Conservation (phyloP, 2,888 invertebrate genomes). For the Cremastobaeus sp. region DNA sequence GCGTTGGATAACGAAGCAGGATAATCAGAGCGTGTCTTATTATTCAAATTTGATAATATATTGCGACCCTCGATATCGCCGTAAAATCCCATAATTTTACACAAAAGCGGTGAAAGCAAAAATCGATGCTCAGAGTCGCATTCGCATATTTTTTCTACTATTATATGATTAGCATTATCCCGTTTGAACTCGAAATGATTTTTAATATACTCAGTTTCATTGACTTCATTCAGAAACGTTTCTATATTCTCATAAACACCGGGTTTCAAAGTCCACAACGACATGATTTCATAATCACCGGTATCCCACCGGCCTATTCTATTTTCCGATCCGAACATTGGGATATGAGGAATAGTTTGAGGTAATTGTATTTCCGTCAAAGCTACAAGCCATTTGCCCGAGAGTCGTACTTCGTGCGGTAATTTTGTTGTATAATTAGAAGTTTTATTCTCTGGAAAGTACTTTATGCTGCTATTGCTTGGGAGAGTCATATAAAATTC, state of each 20-base stretch:
- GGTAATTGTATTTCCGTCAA: conserved; percentile 7
- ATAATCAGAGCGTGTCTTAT: background rate
- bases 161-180: too few species aligned
- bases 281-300: too few species aligned
- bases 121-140: background rate
- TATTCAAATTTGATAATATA: background rate
- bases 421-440: conserved; percentile 50
- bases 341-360: conserved; percentile 3
- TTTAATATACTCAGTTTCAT: too few species aligned
- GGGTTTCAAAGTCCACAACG: too few species aligned
- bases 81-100: background rate
- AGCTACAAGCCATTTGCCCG: background rate
- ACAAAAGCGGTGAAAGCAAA: background rate
- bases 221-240: too few species aligned
- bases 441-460: conserved; percentile 48
- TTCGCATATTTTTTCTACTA: background rate
- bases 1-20: background rate
- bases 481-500: conserved; percentile 6
- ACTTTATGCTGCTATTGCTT: background rate
- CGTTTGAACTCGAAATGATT: too few species aligned
- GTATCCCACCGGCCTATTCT: too few species aligned
- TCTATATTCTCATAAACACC: too few species aligned
- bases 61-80: background rate
- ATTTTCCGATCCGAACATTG: too few species aligned
- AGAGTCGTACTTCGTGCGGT: conserved; percentile 34